phyloP scores from a whole-genome alignment of 2,113 vertebrate species.

The Crypturellus undulatus region DNA sequence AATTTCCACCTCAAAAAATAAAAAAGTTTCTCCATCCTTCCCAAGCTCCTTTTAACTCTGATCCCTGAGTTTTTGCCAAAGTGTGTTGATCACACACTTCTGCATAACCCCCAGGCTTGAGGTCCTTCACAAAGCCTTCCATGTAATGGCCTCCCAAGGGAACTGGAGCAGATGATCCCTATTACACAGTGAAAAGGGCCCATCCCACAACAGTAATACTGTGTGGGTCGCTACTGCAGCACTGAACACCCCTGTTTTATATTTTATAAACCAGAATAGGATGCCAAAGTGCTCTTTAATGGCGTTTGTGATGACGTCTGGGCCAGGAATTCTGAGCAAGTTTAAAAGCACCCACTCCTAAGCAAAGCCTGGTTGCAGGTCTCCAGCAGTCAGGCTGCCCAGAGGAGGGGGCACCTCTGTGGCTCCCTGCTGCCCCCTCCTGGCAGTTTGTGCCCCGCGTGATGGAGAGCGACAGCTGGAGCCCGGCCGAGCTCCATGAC shows the following conservation, averaged over 20 bases:
- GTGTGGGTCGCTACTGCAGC: background rate
- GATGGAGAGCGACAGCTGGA: rapidly evolving
- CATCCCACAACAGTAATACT: background rate
- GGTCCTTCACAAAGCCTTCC: background rate
- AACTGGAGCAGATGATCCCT: background rate
- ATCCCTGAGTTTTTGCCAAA: background rate
- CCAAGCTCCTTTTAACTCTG: background rate
- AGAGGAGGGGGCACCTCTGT: rapidly evolving
- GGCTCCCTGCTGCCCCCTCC: background rate
- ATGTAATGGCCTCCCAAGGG: background rate
- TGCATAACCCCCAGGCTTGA: background rate
- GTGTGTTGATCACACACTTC: no score
- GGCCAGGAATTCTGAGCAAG: background rate
- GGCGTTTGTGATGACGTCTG: rapidly evolving
- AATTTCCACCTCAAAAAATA: background rate
- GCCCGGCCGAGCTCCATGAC: background rate
- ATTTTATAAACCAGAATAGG: background rate
- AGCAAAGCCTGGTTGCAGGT: rapidly evolving
- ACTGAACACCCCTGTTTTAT: no score
- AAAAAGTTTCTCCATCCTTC: background rate
- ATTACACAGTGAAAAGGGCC: background rate
- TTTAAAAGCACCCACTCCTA: no score
- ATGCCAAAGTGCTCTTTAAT: background rate
- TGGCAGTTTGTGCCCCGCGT: background rate
- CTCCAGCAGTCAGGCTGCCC: no score